Conservation (phyloP, 2,113 vertebrate genomes). For the Hydrochoerus hydrochaeris region DNA sequence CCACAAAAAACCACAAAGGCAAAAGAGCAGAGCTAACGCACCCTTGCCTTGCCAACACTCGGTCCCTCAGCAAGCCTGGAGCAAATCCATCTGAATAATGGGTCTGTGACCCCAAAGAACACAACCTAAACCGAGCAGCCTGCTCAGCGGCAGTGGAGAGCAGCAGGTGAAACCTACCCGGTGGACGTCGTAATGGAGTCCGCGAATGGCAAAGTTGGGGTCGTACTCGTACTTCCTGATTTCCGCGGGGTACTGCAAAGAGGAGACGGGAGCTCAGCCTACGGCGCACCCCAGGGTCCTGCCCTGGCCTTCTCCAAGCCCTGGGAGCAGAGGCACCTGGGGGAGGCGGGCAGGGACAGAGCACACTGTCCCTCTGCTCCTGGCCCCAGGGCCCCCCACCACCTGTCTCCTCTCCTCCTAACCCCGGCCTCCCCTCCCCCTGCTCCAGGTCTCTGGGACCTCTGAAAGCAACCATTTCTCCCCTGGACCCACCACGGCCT, state of each 20-base stretch:
- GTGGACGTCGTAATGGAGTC: constrained; percentile 98
- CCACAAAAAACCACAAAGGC: not conserved
- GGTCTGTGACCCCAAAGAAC: not conserved
- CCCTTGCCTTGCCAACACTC: not conserved
- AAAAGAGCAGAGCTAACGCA: not conserved
- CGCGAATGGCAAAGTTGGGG: constrained; percentile 95
- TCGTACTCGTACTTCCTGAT: constrained; percentile 95
- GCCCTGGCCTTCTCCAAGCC: not conserved
- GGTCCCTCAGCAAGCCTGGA: not conserved
- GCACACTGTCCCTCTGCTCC: not conserved
- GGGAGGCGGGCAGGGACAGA: fast-evolving
- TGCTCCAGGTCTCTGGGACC: not conserved
- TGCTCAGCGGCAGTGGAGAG: not conserved
- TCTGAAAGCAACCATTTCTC: not conserved
- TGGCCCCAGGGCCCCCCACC: not conserved
- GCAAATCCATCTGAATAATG: not conserved
- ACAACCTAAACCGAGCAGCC: not conserved
- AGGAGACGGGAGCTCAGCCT: constrained; percentile 38
- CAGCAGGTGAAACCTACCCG: constrained; percentile 88
- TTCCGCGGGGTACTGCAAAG: constrained; percentile 92
- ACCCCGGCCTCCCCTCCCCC: not conserved
- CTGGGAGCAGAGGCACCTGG: not conserved
- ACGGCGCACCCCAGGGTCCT: fast-evolving
- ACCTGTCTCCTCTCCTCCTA: not conserved
- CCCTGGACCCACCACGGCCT: not conserved